Conservation (phyloP, 2,888 invertebrate genomes). For the Kuschelorhynchus macadamiae region DNA sequence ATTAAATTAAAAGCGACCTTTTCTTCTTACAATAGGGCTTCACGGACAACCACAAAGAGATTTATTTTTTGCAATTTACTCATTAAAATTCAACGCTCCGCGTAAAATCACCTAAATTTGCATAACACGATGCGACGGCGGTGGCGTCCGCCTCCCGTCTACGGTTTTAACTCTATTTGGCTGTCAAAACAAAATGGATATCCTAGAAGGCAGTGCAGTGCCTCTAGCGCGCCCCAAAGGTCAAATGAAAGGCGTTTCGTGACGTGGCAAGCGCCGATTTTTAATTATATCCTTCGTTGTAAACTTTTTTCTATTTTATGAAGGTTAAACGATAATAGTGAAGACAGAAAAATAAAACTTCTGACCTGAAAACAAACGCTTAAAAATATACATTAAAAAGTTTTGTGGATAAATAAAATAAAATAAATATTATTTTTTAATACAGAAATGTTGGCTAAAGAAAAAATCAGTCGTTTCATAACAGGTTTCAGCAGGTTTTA, state of each 20-base stretch:
- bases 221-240: background rate
- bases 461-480: too few relatives aligned
- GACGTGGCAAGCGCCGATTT: too few relatives aligned
- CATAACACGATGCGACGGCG: conserved; percentile 28
- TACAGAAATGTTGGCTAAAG: too few relatives aligned
- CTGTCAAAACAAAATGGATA: conserved; percentile 21
- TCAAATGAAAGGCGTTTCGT: conserved; percentile 4
- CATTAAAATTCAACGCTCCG: conserved; percentile 32
- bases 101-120: conserved; percentile 29
- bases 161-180: conserved; percentile 18
- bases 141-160: conserved; percentile 2
- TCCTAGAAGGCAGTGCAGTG: conserved; percentile 7
- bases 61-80: conserved; percentile 21
- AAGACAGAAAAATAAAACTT: too few relatives aligned
- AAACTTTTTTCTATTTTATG: too few relatives aligned
- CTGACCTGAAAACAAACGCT: too few relatives aligned
- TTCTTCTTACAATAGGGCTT: conserved; percentile 2
- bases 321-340: too few relatives aligned
- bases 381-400: too few relatives aligned
- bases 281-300: background rate
- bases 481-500: too few relatives aligned
- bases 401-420: too few relatives aligned
- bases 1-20: background rate
- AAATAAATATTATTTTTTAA: too few relatives aligned
- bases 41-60: background rate